Percentiles rank a stretch among this genome's conserved stretches.
Evolutionary conservation across 1,140 invertebrate genomes (phyloP).

Genomic region (Anadara kagoshimensis): DNA sequence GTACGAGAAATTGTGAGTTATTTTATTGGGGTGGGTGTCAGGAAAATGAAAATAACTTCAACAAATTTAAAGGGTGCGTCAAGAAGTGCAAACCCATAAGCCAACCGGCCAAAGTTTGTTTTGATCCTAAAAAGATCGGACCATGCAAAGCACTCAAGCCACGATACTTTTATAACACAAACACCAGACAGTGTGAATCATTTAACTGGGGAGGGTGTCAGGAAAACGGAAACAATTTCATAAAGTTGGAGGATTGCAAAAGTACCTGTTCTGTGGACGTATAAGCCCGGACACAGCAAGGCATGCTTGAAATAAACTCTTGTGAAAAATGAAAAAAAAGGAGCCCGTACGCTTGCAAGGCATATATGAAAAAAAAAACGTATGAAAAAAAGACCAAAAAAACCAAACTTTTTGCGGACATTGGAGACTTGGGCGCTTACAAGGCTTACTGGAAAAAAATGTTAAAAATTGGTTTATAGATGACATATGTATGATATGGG

Average conservation of each 20-base stretch:
- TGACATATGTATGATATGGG: no score
- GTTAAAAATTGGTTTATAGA: no score
- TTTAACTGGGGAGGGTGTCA: neutral
- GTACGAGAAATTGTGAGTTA: constrained; percentile 71
- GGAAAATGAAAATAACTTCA: constrained; percentile 78
- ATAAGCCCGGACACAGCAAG: no score
- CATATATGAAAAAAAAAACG: no score
- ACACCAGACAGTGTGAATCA: neutral
- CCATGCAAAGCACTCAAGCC: neutral
- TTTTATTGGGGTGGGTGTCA: constrained; percentile 78
- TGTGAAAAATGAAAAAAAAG: no score
- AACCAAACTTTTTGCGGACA: no score
- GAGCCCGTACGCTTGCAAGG: no score
- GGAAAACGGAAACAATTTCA: neutral
- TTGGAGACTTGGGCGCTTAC: no score
- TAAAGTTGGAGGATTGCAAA: neutral
- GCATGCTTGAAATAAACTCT: no score
- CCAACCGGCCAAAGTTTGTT: neutral
- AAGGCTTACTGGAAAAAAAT: no score
- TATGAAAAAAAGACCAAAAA: no score
- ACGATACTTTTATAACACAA: neutral
- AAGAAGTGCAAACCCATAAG: no score
- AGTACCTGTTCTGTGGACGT: neutral
- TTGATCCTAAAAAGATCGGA: neutral
- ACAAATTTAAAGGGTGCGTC: constrained; percentile 33